Conservation (phyloP, 2,888 invertebrate genomes). For the Agapostemon virescens region DNA sequence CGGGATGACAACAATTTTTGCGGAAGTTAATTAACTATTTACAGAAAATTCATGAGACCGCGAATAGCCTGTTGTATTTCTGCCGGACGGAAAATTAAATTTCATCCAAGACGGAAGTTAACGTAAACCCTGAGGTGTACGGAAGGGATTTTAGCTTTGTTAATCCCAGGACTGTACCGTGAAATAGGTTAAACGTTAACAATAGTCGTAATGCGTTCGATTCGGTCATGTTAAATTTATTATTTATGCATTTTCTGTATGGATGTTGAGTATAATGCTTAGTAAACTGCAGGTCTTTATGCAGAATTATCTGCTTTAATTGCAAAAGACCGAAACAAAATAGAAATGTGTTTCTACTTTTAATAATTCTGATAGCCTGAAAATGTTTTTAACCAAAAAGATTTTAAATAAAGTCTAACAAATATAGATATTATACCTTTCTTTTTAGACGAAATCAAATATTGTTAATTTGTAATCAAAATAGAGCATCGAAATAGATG, state of each 20-base stretch:
- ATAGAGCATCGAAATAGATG: no score
- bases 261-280: not conserved
- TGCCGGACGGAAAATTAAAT: not conserved
- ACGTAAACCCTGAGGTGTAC: not conserved
- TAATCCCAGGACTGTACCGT: not conserved
- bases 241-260: not conserved
- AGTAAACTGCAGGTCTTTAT: not conserved
- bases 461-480: no score
- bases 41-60: slow-evolving; percentile 1
- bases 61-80: not conserved
- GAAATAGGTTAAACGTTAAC: not conserved
- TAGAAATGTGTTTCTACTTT: not conserved
- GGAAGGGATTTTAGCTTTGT: not conserved
- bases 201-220: not conserved
- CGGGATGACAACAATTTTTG: not conserved
- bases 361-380: not conserved
- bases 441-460: no score
- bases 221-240: not conserved
- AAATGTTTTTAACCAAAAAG: no score
- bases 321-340: no score
- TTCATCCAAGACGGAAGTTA: not conserved
- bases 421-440: no score
- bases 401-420: no score
- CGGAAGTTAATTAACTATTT: slow-evolving; percentile 5
- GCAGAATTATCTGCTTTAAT: not conserved